These are phyloP conservation scores for Elephantulus edwardii DNA, from an alignment of 2,113 vertebrate genomes.

Conservation along the genomic window DNA sequence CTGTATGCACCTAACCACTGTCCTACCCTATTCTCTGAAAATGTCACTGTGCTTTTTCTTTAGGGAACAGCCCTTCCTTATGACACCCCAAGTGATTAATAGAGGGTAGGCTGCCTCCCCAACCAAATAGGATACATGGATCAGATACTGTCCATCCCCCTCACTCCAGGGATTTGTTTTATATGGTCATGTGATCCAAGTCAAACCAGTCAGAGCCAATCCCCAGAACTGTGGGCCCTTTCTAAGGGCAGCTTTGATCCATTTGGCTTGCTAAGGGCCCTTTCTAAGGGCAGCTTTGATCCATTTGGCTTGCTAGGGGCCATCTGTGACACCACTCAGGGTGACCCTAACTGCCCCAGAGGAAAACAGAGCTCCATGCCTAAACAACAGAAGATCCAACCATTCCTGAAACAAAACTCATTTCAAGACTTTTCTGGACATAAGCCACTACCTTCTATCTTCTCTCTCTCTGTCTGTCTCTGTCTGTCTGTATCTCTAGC, in stretches of 20 bases:
- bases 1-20: background rate
- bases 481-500: too few relatives aligned
- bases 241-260: background rate
- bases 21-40: background rate
- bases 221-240: background rate
- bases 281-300: background rate
- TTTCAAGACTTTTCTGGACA: background rate
- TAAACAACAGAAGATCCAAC: background rate
- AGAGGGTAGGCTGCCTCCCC: background rate
- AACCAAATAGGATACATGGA: rapidly evolving
- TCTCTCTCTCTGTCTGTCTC: too few relatives aligned
- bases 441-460: background rate
- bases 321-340: background rate
- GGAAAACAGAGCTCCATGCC: background rate
- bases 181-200: background rate
- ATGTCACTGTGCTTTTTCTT: background rate
- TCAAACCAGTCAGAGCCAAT: background rate
- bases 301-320: background rate
- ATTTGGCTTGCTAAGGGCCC: background rate
- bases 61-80: too few relatives aligned
- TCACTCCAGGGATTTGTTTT: background rate
- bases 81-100: background rate
- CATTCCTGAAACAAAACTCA: conserved; percentile 21
- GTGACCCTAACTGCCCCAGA: background rate
- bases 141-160: too few relatives aligned